Evolutionary conservation across 2,797 vertebrate species (phyloP), one percentile per base, ranked within the genome.

Genomic region (Myotis pilosus): DNA sequence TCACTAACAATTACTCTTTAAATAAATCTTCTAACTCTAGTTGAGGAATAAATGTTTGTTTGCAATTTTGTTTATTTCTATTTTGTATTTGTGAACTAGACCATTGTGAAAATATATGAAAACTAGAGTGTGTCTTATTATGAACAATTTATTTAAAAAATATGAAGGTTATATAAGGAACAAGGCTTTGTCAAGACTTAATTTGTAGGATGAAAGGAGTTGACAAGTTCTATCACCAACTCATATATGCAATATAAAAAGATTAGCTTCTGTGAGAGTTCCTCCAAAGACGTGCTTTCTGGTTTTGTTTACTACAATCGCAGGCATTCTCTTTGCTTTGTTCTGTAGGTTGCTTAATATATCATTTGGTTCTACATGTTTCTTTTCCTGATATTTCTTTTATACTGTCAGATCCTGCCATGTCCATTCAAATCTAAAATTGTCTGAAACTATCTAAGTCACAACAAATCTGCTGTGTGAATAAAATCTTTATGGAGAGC

Each of bases 351-450:
- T 97, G 95, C 95, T 98, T 97, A 97, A 97, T 97, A 98, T 96
- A 98, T 97, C 97, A 97, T 98, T 98, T 97, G 95, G 89, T 97
- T 98, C 95, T 98, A 97, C 97, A 97, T 93, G 96, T 62, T 97
- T 97, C 94, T 97, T 97, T 97, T 98, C 90, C 83, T 97, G 97
- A 97, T 98, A 96, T 98, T 98, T 97, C 97, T 98, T 98, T 98
- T 97, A 97, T 97, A 97, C 96, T 98, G 98, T 98, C 97, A 98
- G 96, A 97, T 98, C 87, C 97, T 98, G 97, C 98, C 97, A 98
- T 98, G 98, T 98, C 98, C 98, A 98, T 98, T 98, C 97, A 98
- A 98, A 98, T 98, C 96, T 97, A 98, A 98, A 98, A 97, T 98
- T 98, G 97, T 98, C 97, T 98, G 97, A 98, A 98, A 98, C 96